These are phyloP conservation scores for Calephelis nemesis DNA, from an alignment of 1,140 invertebrate genomes.

Conservation along the genomic window DNA sequence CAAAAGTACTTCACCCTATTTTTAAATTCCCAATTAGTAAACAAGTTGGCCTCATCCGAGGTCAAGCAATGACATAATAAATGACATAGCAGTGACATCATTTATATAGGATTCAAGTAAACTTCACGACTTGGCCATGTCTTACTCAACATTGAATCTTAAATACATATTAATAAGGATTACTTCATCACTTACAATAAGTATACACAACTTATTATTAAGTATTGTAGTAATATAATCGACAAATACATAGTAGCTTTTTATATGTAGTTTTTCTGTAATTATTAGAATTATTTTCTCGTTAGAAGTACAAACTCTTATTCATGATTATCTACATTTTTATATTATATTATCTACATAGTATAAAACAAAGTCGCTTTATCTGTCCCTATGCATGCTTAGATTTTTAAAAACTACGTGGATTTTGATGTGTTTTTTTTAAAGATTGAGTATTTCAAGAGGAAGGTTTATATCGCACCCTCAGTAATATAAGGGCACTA, in stretches of 20 bases:
- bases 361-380: too few relatives aligned
- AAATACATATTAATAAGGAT: not conserved
- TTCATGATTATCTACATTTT: too few relatives aligned
- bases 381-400: too few relatives aligned
- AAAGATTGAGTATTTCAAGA: too few relatives aligned
- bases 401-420: too few relatives aligned
- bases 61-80: slow-evolving; percentile 34
- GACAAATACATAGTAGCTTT: too few relatives aligned
- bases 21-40: slow-evolving; percentile 34
- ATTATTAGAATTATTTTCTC: not conserved
- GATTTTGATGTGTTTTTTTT: too few relatives aligned
- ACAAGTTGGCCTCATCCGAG: slow-evolving; percentile 37
- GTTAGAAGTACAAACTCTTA: too few relatives aligned
- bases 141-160: slow-evolving; percentile 3
- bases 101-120: slow-evolving; percentile 24
- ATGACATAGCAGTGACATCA: slow-evolving; percentile 59
- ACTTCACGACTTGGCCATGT: slow-evolving; percentile 8
- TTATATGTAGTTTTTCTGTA: not conserved
- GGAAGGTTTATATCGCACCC: too few relatives aligned
- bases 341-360: too few relatives aligned
- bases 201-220: not conserved
- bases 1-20: slow-evolving; percentile 37
- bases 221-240: too few relatives aligned
- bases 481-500: too few relatives aligned
- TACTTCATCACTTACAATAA: not conserved